phyloP scores from a whole-genome alignment of 2,888 invertebrate species.

The Entomobrya multifasciata region DNA sequence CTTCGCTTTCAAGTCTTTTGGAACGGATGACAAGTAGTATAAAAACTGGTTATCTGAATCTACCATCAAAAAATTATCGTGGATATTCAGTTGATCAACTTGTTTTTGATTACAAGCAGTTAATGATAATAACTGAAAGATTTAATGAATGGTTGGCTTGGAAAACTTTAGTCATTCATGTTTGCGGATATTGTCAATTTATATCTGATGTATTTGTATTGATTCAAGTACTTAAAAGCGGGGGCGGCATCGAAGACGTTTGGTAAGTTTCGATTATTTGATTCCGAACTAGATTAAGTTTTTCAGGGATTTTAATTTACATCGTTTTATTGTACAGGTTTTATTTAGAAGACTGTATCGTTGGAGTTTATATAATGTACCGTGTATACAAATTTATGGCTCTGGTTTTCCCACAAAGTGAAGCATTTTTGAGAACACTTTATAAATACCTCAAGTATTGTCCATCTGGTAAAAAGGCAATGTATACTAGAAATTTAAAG shows the following conservation, averaged over 20 bases:
- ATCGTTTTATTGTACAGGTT: slow-evolving; percentile 38
- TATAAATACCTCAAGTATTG: too few relatives aligned
- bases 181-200: slow-evolving; percentile 58
- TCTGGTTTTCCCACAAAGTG: too few relatives aligned
- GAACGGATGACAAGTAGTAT: too few relatives aligned
- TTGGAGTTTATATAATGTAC: slow-evolving; percentile 35
- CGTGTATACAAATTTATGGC: slow-evolving; percentile 30
- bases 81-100: too few relatives aligned
- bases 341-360: slow-evolving; percentile 51
- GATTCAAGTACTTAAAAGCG: slow-evolving; percentile 46
- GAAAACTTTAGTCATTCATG: slow-evolving; percentile 47
- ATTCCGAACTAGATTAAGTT: too few relatives aligned
- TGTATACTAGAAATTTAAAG: too few relatives aligned
- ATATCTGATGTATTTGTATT: slow-evolving; percentile 58
- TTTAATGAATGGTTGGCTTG: slow-evolving; percentile 56
- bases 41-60: too few relatives aligned
- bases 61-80: too few relatives aligned
- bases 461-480: too few relatives aligned
- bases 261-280: slow-evolving; percentile 43
- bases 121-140: slow-evolving; percentile 37
- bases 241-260: slow-evolving; percentile 43
- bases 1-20: too few relatives aligned
- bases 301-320: too few relatives aligned
- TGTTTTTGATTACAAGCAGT: slow-evolving; percentile 52
- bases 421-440: too few relatives aligned